Evolutionary conservation across 2,797 vertebrate species (phyloP).

Genomic region (Enteromius afrohamiltoni): DNA sequence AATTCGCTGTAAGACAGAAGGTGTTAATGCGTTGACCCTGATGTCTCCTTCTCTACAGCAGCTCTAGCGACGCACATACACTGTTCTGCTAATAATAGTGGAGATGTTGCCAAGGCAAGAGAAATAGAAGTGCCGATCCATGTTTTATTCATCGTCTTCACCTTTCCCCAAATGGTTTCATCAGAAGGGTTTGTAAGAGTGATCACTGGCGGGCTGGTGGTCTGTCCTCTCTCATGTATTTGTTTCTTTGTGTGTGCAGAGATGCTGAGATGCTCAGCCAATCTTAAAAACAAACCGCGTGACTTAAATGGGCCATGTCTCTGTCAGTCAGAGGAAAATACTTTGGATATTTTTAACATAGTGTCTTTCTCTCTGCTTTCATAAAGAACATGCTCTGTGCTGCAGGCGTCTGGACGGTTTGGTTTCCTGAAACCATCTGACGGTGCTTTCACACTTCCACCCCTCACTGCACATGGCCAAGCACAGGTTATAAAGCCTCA

Average conservation of each 20-base stretch:
- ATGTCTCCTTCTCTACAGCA: slow-evolving; percentile 54
- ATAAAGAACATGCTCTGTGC: slow-evolving; percentile 43
- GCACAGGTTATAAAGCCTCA: slow-evolving; percentile 55
- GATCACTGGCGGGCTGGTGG: slow-evolving; percentile 67
- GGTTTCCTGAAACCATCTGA: slow-evolving; percentile 35
- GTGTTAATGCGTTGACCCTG: slow-evolving; percentile 52
- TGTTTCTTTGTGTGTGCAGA: slow-evolving; percentile 65
- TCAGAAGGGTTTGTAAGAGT: slow-evolving; percentile 62
- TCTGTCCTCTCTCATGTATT: slow-evolving; percentile 72
- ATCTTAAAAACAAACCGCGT: slow-evolving; percentile 52
- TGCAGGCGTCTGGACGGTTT: slow-evolving; percentile 25
- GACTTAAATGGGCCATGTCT: slow-evolving; percentile 60
- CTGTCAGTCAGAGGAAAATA: slow-evolving; percentile 62
- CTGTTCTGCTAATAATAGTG: slow-evolving; percentile 70
- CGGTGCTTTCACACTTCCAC: slow-evolving; percentile 46
- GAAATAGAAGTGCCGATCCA: slow-evolving; percentile 63
- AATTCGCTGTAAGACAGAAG: slow-evolving; percentile 8
- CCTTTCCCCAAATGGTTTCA: slow-evolving; percentile 71
- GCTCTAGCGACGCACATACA: slow-evolving; percentile 35
- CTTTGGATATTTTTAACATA: slow-evolving; percentile 29
- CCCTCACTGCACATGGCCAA: slow-evolving; percentile 56
- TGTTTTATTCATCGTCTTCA: slow-evolving; percentile 76
- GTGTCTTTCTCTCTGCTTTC: background rate
- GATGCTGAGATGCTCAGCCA: slow-evolving; percentile 57
- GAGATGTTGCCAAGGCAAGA: slow-evolving; percentile 67